phyloP scores from a whole-genome alignment of 2,888 invertebrate genomes.

The Fragum fragum region DNA sequence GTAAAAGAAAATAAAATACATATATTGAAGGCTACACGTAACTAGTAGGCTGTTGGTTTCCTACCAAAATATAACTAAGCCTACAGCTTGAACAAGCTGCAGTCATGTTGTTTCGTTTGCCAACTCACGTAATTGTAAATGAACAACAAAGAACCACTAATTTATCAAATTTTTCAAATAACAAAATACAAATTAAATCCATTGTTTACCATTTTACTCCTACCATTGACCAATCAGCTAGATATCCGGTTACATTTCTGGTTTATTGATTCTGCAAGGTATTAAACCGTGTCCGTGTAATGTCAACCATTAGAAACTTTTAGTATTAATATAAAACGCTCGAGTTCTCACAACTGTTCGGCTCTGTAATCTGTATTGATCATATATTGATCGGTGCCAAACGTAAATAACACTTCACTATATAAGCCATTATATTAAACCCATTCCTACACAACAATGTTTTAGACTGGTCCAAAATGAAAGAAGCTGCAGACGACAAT shows the following conservation, averaged over 20 bases:
- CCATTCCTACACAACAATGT: no score
- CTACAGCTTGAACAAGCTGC: neutral
- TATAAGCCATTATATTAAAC: no score
- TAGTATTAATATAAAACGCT: neutral
- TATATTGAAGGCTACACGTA: no score
- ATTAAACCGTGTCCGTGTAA: neutral
- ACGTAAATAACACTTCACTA: neutral
- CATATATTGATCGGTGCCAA: constrained; percentile 9
- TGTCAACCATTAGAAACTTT: neutral
- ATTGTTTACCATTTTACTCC: constrained; percentile 19
- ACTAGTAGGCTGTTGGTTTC: no score
- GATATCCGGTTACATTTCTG: constrained; percentile 26
- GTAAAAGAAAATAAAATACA: no score
- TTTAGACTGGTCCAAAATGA: no score
- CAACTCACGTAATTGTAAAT: neutral
- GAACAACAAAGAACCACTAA: neutral
- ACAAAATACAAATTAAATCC: neutral
- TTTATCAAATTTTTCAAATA: neutral
- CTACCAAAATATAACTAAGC: neutral
- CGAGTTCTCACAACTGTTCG: neutral
- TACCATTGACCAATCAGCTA: neutral
- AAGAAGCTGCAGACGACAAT: no score
- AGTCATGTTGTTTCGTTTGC: neutral
- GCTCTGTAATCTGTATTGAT: constrained; percentile 9
- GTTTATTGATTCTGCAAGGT: neutral